Percentiles rank a stretch among this genome's conserved stretches.
Conservation (phyloP, 2,113 vertebrate genomes). For the Acanthisitta chloris region DNA sequence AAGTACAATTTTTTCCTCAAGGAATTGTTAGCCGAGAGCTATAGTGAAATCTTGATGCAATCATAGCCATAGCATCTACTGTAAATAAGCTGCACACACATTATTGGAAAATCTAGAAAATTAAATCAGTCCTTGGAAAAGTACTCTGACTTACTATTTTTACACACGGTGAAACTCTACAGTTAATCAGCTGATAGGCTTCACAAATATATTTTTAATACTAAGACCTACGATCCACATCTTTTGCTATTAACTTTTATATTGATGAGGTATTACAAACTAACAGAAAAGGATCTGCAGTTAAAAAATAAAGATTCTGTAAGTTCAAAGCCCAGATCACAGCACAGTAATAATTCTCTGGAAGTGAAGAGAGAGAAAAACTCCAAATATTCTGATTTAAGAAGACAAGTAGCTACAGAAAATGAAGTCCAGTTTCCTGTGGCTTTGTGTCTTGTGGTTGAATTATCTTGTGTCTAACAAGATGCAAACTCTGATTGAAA, state of each 20-base stretch:
- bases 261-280: neutral
- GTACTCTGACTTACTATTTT: neutral
- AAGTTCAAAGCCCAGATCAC: neutral
- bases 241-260: neutral
- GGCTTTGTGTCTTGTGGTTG: constrained; percentile 6
- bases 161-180: neutral
- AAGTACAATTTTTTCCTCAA: neutral
- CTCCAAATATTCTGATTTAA: constrained; percentile 19
- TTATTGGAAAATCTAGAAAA: neutral
- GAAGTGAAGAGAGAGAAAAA: constrained; percentile 9
- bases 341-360: neutral
- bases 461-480: neutral
- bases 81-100: neutral
- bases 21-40: neutral
- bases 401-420: constrained; percentile 17
- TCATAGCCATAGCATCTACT: neutral
- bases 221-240: neutral
- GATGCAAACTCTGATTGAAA: neutral
- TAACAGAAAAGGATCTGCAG: neutral
- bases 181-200: neutral
- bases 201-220: neutral
- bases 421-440: constrained; percentile 5
- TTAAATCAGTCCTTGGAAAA: neutral
- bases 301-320: neutral
- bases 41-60: neutral